Base-by-base conservation (phyloP, 2,113 vertebrate genomes). In the Tringa solitaria region DNA sequence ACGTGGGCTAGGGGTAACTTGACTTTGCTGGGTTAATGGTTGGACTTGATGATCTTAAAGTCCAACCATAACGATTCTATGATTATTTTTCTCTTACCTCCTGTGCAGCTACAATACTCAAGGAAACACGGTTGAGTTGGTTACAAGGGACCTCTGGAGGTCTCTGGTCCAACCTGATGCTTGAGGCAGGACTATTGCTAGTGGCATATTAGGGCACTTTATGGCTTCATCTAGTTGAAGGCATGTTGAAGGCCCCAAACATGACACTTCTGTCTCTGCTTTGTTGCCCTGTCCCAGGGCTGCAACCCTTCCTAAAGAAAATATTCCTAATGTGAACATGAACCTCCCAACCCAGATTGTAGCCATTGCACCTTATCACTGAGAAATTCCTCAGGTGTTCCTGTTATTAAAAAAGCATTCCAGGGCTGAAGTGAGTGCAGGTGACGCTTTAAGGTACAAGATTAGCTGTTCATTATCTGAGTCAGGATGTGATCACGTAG, bases 401-500 rank as follows among this genome's bases (percentile, higher is more conserved):
- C 27, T 53, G 28, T 39, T 35, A 20, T 13, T 61, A 46, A 41
- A 56, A 65, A 50, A 32, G 5, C 28, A 13, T 63, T 63, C 21
- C 48, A 57, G 69, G 27, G 16, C 43, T 75, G 28, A 33, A 65
- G 37, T 10, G 6, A 37, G 13, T 21, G 48, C 46, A 28, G 20
- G 26, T 23, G 61, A 45, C 0, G 1, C n/a, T 51, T 63, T 45
- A 63, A 61, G 68, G 48, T 68, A 32, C 22, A 22, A 27, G 48
- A 21, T 35, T 8, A 64, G 57, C 59, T 51, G 43, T 23, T 51
- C 3, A 0, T 13, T 56, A 17, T 28, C 51, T 10, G 56, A 43
- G 57, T 33, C 0, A 2, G 9, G 24, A 13, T n/a, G 10, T 2
- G 7, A 28, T 68, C 1, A 0, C 20, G 1, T 21, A 39, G 32